Evolutionary conservation across 2,797 vertebrate genomes (phyloP), one percentile per base, ranked within the genome.

Genomic region (Myotis findleyi): DNA sequence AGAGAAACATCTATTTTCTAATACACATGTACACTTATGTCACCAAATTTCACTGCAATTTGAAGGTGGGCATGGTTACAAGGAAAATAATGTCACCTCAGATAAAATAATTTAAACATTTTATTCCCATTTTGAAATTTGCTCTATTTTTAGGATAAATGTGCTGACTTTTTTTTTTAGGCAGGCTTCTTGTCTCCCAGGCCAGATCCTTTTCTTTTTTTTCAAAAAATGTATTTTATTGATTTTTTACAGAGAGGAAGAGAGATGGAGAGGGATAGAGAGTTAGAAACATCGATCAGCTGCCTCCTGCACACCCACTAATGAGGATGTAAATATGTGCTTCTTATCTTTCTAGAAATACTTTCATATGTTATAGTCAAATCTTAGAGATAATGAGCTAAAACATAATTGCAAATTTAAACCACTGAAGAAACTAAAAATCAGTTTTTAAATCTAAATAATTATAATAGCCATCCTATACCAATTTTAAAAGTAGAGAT

Each of bases 331-430:
- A 44, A 44, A 44, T 44, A 82, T 57, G 6, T 91, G 20, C 30
- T 5, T 76, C 49, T 80, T 75, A 76, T 14, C 36, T 13, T 89
- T 72, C 20, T 12, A 73, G 33, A 93, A 94, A 89, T 81, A 94
- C 36, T 85, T 96, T 86, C 49, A 51, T 66, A 66, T 41, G 36
- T 75, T 38, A 69, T 1, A 89, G 59, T 69, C 16, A 57, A 94
- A 83, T 55, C 30, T 20, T 38, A 12, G 44, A 36, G 6, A 95
- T 27, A 92, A 11, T 38, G n/a, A 38, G 13, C n/a, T 91, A 62
- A 90, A 92, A 87, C 55, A 44, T 38, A 38, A 75, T 1, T 85
- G 41, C 8, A 82, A n/a, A 96, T 49, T 90, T 94, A 95, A 94
- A 84, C 49, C 18, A 87, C 33, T 93, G 33, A 62, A 57, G 18